These are phyloP conservation scores for Platysteira castanea DNA, from an alignment of 2,113 vertebrate genomes.

Conservation along the genomic window DNA sequence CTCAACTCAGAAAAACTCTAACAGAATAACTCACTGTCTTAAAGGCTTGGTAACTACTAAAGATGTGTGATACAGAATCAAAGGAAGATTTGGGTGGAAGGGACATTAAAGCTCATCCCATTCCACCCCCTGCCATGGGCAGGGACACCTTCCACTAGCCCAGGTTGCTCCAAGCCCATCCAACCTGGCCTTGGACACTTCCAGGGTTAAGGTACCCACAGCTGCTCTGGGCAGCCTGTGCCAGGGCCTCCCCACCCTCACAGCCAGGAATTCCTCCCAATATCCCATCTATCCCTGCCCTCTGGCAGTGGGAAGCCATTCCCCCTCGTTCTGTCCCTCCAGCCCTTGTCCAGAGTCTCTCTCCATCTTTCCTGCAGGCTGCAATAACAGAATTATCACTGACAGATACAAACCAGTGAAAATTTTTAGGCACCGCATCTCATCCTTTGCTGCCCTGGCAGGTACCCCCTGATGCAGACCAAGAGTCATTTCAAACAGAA, in stretches of 20 bases:
- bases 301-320: neutral
- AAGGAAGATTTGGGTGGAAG: neutral
- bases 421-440: neutral
- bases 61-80: neutral
- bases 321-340: neutral
- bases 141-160: neutral
- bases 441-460: neutral
- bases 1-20: neutral
- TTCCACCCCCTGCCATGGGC: neutral
- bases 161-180: rapidly evolving
- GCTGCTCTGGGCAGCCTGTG: rapidly evolving
- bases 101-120: rapidly evolving
- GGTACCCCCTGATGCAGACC: neutral
- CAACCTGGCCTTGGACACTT: neutral
- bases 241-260: neutral
- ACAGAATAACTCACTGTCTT: neutral
- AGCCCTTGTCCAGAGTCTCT: neutral
- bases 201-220: neutral
- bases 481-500: neutral
- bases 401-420: neutral
- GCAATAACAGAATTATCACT: neutral
- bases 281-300: neutral
- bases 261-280: rapidly evolving
- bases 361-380: neutral
- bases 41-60: neutral